These are phyloP conservation scores for Conus ventricosus DNA, from an alignment of 1,140 invertebrate genomes.

Conservation along the genomic window DNA sequence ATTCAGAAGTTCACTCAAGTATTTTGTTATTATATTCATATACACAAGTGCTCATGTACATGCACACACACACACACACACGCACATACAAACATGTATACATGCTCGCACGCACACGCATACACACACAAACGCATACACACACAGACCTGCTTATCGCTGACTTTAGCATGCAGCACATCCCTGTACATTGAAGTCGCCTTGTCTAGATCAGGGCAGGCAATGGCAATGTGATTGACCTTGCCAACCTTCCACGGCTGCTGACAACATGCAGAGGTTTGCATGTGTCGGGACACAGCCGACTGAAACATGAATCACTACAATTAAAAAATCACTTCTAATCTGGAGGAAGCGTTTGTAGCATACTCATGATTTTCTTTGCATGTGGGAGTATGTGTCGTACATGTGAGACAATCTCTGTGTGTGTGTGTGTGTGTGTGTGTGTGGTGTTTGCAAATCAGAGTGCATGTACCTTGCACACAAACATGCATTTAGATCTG, in stretches of 20 bases:
- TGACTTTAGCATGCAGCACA: slow-evolving; percentile 78
- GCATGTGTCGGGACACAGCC: not conserved
- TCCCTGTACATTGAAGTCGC: slow-evolving; percentile 78
- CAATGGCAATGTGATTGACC: slow-evolving; percentile 81
- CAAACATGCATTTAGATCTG: no score
- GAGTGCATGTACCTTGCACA: no score
- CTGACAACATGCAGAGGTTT: not conserved
- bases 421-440: no score
- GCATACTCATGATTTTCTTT: no score
- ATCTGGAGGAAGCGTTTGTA: no score
- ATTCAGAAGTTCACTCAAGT: no score
- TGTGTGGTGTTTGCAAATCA: no score
- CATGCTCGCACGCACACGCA: not conserved
- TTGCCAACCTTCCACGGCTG: slow-evolving; percentile 76
- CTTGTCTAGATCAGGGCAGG: slow-evolving; percentile 78
- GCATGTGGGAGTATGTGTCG: no score
- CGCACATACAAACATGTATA: not conserved
- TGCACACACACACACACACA: not conserved
- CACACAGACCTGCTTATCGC: slow-evolving; percentile 71
- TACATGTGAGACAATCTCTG: no score
- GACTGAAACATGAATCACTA: not conserved
- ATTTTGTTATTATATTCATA: no score
- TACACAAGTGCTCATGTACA: not conserved
- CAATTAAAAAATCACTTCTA: not conserved
- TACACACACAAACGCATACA: slow-evolving; percentile 52